phyloP scores from a whole-genome alignment of 2,888 invertebrate species.

The Rotaria macrura region DNA sequence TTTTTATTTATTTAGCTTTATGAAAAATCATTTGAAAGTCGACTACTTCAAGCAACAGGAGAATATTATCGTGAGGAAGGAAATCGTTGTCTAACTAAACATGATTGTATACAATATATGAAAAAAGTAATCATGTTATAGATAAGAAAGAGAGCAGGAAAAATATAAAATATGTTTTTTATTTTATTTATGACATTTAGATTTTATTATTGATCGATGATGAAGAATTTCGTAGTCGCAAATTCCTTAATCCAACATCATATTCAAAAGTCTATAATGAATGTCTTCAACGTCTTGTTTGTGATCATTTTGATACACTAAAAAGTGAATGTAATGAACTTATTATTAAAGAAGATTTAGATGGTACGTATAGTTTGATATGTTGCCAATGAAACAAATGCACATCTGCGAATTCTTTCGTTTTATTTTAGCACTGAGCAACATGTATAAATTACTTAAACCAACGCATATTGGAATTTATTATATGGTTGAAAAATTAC shows the following conservation, averaged over 20 bases:
- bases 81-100: slow-evolving; percentile 65
- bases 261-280: slow-evolving; percentile 55
- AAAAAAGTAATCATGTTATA: slow-evolving; percentile 55
- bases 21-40: slow-evolving; percentile 69
- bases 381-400: too few species aligned
- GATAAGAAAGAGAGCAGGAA: too few species aligned
- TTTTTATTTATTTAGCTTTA: slow-evolving; percentile 60
- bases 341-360: slow-evolving; percentile 66
- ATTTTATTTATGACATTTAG: slow-evolving; percentile 38
- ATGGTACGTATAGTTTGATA: slow-evolving; percentile 49
- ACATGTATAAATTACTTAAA: slow-evolving; percentile 77
- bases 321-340: slow-evolving; percentile 63
- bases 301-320: slow-evolving; percentile 65
- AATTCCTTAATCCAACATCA: slow-evolving; percentile 62
- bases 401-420: too few species aligned
- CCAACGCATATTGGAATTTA: slow-evolving; percentile 68
- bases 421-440: slow-evolving; percentile 58
- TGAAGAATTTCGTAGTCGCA: slow-evolving; percentile 65
- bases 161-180: background rate
- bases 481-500: slow-evolving; percentile 57
- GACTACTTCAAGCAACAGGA: slow-evolving; percentile 71
- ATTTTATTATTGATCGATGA: slow-evolving; percentile 67
- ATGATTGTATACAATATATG: slow-evolving; percentile 80
- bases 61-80: slow-evolving; percentile 70
- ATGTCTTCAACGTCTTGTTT: slow-evolving; percentile 62